phyloP scores from a whole-genome alignment of 1,140 invertebrate species.

The Scaptodrosophila lebanonensis region DNA sequence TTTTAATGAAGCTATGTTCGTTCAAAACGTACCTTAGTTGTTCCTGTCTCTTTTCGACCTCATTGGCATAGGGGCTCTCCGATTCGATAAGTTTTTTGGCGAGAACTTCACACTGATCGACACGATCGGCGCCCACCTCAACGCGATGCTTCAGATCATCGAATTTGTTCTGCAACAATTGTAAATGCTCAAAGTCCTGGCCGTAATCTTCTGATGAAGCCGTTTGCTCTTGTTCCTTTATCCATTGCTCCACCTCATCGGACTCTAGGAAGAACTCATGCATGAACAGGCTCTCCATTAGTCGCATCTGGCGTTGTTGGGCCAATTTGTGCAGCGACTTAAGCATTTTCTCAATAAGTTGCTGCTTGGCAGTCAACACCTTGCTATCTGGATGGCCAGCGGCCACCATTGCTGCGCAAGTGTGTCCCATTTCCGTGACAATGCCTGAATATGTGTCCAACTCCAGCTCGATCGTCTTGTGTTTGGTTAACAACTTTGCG shows the following conservation, averaged over 20 bases:
- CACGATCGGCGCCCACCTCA: conserved; percentile 93
- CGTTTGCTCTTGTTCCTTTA: conserved; percentile 92
- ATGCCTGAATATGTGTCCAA: conserved; percentile 95
- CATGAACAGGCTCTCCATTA: conserved; percentile 94
- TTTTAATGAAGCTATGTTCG: not conserved
- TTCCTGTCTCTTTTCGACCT: conserved; percentile 92
- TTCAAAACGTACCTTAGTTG: conserved; percentile 85
- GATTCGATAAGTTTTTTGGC: conserved; percentile 93
- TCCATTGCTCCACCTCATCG: conserved; percentile 95
- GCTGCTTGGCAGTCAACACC: conserved; percentile 87
- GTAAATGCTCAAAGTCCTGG: conserved; percentile 96
- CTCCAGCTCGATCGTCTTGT: conserved; percentile 94
- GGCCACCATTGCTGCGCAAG: conserved; percentile 87
- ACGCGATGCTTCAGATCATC: conserved; percentile 96
- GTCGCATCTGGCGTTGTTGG: conserved; percentile 86
- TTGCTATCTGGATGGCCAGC: conserved; percentile 88
- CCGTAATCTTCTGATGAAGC: conserved; percentile 97
- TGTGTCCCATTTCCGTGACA: conserved; percentile 93
- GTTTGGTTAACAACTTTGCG: conserved; percentile 93
- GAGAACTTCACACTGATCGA: conserved; percentile 93
- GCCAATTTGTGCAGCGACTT: conserved; percentile 89
- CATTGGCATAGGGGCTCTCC: conserved; percentile 91
- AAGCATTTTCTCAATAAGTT: conserved; percentile 87
- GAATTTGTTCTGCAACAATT: conserved; percentile 94
- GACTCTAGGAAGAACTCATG: conserved; percentile 96